Percentiles rank a stretch among this genome's conserved stretches.
These are phyloP conservation scores for Labeo calbasu DNA, from an alignment of 2,797 vertebrate species.

Conservation along the genomic window DNA sequence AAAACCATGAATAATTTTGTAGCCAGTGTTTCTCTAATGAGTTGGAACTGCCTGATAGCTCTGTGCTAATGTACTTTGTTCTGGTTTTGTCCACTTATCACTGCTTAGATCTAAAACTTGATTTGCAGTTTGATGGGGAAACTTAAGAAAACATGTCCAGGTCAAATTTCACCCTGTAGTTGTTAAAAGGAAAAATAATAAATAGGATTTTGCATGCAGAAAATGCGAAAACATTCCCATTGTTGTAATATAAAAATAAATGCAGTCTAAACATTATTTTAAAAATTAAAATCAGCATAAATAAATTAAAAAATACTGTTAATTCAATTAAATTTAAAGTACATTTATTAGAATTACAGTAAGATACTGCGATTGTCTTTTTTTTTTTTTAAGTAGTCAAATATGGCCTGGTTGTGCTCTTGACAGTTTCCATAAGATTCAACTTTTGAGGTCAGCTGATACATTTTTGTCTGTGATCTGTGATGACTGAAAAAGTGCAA, in stretches of 20 bases:
- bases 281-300: not conserved
- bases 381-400: not conserved
- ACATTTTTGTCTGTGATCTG: not conserved
- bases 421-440: not conserved
- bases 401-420: not conserved
- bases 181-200: not conserved
- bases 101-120: not conserved
- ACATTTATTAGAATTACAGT: not conserved
- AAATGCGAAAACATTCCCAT: not conserved
- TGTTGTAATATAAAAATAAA: not conserved
- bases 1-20: constrained; percentile 60
- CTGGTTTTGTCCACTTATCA: not conserved
- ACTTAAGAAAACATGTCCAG: not conserved
- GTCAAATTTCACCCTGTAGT: not conserved
- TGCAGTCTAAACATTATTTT: not conserved
- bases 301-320: not conserved
- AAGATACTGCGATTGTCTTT: not conserved
- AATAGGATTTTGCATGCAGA: not conserved
- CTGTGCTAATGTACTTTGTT: not conserved
- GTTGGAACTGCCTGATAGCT: constrained; percentile 26
- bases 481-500: not conserved
- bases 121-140: not conserved
- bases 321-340: too few relatives aligned
- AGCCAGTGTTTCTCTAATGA: constrained; percentile 50
- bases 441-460: not conserved